Evolutionary conservation across 2,888 invertebrate species (phyloP).

Genomic region (Epirrhoe tristata): DNA sequence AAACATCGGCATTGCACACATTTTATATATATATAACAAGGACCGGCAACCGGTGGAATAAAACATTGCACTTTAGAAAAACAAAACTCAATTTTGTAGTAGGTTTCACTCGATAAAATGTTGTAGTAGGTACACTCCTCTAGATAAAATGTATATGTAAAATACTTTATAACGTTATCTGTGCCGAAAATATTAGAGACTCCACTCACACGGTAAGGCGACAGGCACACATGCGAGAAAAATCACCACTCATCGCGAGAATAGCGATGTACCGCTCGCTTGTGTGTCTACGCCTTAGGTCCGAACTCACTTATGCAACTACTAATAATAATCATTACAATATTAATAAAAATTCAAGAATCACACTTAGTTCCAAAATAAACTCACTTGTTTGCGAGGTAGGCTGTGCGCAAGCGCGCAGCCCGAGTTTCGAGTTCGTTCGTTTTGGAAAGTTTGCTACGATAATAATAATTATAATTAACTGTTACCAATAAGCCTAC

Average conservation of each 20-base stretch:
- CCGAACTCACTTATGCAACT: conserved; percentile 82
- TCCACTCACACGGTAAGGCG: conserved; percentile 80
- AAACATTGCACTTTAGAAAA: conserved; percentile 84
- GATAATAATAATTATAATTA: conserved; percentile 85
- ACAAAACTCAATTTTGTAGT: conserved; percentile 86
- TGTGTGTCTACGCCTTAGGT: conserved; percentile 66
- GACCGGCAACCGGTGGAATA: conserved; percentile 83
- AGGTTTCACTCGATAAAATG: conserved; percentile 84
- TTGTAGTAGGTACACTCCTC: conserved; percentile 84
- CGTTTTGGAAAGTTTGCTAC: conserved; percentile 86
- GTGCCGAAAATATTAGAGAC: conserved; percentile 84
- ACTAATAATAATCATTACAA: conserved; percentile 85
- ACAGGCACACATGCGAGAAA: conserved; percentile 64
- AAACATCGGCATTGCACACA: conserved; percentile 74
- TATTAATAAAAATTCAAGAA: conserved; percentile 88
- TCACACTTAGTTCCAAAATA: conserved; percentile 91
- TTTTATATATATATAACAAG: conserved; percentile 78
- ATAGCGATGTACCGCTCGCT: conserved; percentile 48
- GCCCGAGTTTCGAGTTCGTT: conserved; percentile 87
- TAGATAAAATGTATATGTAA: conserved; percentile 85
- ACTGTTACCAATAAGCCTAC: conserved; percentile 84
- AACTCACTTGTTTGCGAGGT: conserved; percentile 91
- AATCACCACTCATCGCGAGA: conserved; percentile 29
- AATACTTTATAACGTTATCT: conserved; percentile 82
- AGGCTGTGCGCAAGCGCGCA: conserved; percentile 86